These are phyloP conservation scores for Isotomurus palustris DNA, from an alignment of 2,888 invertebrate genomes.

Conservation along the genomic window DNA sequence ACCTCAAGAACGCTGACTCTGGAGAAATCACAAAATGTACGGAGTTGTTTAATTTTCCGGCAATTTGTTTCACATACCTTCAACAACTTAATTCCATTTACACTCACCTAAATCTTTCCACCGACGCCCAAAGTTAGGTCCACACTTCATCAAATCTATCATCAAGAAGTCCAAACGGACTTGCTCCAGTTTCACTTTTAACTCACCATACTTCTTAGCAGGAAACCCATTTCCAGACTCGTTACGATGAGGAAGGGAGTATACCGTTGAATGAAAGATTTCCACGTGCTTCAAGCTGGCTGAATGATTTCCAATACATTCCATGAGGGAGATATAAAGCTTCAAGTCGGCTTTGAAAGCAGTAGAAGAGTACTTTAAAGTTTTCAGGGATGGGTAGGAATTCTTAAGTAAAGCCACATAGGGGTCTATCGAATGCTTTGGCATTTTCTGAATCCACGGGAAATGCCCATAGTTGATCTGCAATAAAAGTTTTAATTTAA, in stretches of 20 bases:
- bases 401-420: not conserved
- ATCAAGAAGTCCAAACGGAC: constrained; percentile 12
- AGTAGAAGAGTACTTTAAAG: not conserved
- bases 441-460: too few relatives aligned
- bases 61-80: too few relatives aligned
- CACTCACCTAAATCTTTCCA: constrained; percentile 20
- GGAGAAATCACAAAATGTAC: not conserved
- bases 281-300: constrained; percentile 6
- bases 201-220: not conserved
- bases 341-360: constrained; percentile 1
- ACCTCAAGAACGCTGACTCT: constrained; percentile 14
- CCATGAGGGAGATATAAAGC: not conserved
- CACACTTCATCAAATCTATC: constrained; percentile 10
- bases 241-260: not conserved
- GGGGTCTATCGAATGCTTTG: not conserved
- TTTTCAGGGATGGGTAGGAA: not conserved
- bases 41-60: too few relatives aligned
- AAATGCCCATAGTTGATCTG: not conserved
- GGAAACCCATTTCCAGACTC: constrained; percentile 3
- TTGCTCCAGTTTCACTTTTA: constrained; percentile 6
- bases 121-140: constrained; percentile 4
- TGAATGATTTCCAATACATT: constrained; percentile 14
- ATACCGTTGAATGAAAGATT: constrained; percentile 14
- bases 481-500: too few relatives aligned
- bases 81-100: too few relatives aligned